These are phyloP conservation scores for Sphaeramia orbicularis DNA, from an alignment of 2,797 vertebrate species.

Conservation along the genomic window DNA sequence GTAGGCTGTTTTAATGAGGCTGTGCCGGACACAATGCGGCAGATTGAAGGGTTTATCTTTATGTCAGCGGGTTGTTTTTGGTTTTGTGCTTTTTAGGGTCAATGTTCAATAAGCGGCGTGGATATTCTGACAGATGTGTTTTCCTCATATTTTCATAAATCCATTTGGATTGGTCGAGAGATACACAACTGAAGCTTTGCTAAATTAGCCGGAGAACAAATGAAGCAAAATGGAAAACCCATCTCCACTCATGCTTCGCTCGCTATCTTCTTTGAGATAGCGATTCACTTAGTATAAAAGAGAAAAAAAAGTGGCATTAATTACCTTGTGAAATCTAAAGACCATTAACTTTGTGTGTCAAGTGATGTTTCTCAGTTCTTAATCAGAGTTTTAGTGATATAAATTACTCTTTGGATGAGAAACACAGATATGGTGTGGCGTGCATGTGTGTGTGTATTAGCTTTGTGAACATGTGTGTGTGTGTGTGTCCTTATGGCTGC, in stretches of 20 bases:
- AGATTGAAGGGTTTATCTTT: constrained; percentile 55
- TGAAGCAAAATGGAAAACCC: constrained; percentile 62
- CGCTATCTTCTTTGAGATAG: constrained; percentile 72
- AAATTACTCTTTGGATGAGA: constrained; percentile 74
- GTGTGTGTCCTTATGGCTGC: constrained; percentile 23
- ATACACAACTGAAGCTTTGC: constrained; percentile 41
- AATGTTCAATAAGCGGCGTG: constrained; percentile 38
- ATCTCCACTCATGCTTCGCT: constrained; percentile 63
- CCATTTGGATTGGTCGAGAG: constrained; percentile 57
- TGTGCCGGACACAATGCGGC: constrained; percentile 56
- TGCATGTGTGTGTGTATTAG: constrained; percentile 20
- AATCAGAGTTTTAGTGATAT: constrained; percentile 80
- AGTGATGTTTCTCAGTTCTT: constrained; percentile 79
- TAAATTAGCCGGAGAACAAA: constrained; percentile 64
- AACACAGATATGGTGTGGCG: constrained; percentile 63
- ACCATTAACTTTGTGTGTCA: constrained; percentile 82
- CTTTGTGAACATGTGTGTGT: constrained; percentile 44
- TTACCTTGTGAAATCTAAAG: constrained; percentile 81
- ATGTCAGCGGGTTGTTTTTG: constrained; percentile 45
- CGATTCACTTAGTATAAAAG: constrained; percentile 70
- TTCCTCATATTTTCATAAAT: constrained; percentile 45
- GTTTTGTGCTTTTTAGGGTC: constrained; percentile 46
- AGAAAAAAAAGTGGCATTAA: constrained; percentile 66
- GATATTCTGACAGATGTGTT: constrained; percentile 37
- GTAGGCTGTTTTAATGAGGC: constrained; percentile 65